Base-by-base conservation (phyloP, 2,888 invertebrate genomes). In the Coremacera marginata region DNA sequence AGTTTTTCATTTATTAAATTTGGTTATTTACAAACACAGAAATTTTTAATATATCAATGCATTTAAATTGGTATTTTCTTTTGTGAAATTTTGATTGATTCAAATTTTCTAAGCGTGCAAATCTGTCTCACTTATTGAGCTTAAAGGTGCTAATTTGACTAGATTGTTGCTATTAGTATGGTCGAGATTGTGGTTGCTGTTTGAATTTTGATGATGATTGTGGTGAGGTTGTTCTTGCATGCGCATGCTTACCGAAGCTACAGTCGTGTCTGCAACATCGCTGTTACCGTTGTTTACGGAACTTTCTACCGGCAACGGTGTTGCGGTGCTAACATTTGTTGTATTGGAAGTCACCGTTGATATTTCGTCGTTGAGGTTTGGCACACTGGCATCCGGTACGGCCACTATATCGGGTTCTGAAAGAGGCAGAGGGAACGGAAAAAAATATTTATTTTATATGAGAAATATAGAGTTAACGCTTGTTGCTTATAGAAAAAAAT, bases 41-140 rank as follows among this genome's bases (percentile, higher is more conserved):
- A 25, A 7, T 25, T 60, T 14, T 22, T 1, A 11, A 25, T 11
- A 27, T 14, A 25, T 44, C 44, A 44, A 44, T 44, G 44, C 44
- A 44, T 27, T 60, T 27, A 4, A 27, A 27, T 14, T 60, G 60
- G 8, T 31, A 4, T 31, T 31, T 31, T 31, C 5, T 31, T 31
- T 31, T 31, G 31, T 31, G 31, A 31, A 31, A 31, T 60, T 60
- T 60, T 60, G 14, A 27, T 16, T 63, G 34, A 34, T 62, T 11
- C 5, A 5, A 63, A 4, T 63, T 63, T 63, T 63, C 14, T 55
- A n/a, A 55, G 55, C 55, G 55, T 74, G 65, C 74, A 74, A 67
- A 67, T 74, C 44, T 16, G 90, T 90, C 88, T 91, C 91, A 84
- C 91, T 92, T 84, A 91, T 91, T 81, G 91, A 90, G 84, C 90